These are phyloP conservation scores for Meloidogyne hapla DNA, from an alignment of 1,140 invertebrate genomes.

Conservation along the genomic window DNA sequence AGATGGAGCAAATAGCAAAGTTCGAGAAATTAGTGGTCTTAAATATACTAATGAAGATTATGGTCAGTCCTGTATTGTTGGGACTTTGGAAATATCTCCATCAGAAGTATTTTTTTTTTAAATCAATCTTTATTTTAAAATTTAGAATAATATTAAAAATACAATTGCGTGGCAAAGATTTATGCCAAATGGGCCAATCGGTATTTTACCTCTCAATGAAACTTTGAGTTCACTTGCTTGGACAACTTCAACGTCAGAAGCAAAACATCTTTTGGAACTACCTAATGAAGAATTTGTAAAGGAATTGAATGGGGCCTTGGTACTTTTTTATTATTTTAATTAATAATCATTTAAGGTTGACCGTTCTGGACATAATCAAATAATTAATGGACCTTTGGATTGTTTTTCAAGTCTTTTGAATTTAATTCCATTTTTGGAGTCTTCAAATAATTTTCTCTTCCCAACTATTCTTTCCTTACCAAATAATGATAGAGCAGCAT, in stretches of 20 bases:
- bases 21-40: conserved; percentile 77
- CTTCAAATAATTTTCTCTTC: background rate
- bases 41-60: conserved; percentile 80
- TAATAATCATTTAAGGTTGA: background rate
- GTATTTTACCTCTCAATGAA: conserved; percentile 79
- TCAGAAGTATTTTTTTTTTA: background rate
- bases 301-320: conserved; percentile 73
- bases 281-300: conserved; percentile 81
- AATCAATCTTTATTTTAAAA: background rate
- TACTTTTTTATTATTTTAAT: background rate
- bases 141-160: conserved; percentile 67
- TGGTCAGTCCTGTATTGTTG: conserved; percentile 83
- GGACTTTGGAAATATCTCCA: conserved; percentile 75
- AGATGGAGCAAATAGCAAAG: conserved; percentile 84
- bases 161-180: conserved; percentile 92
- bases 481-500: conserved; percentile 74
- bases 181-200: conserved; percentile 83
- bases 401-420: conserved; percentile 61
- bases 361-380: conserved; percentile 67
- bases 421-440: conserved; percentile 71
- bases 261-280: conserved; percentile 74
- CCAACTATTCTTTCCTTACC: conserved; percentile 68
- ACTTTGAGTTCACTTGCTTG: conserved; percentile 83
- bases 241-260: conserved; percentile 76
- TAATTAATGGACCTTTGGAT: conserved; percentile 6